These are phyloP conservation scores for Pedicia rivosa DNA, from an alignment of 2,888 invertebrate genomes.

Conservation along the genomic window DNA sequence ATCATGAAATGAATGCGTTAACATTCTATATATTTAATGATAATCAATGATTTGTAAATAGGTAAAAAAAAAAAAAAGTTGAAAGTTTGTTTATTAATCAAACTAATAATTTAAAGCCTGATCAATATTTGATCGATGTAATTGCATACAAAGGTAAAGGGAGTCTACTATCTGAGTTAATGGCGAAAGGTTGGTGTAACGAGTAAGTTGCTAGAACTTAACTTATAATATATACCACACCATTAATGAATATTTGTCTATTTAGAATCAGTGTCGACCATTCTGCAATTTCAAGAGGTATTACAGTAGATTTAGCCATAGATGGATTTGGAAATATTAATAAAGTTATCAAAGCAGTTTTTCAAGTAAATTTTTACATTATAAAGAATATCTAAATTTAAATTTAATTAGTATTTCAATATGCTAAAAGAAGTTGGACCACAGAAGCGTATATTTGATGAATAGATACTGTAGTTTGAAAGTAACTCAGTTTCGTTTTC, in stretches of 20 bases:
- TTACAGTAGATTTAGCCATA: conserved; percentile 79
- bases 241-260: neutral
- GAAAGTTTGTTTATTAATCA: conserved; percentile 41
- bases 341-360: conserved; percentile 68
- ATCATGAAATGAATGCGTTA: conserved; percentile 88
- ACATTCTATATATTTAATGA: conserved; percentile 32
- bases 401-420: conserved; percentile 75
- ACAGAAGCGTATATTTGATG: conserved; percentile 83
- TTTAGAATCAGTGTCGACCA: conserved; percentile 63
- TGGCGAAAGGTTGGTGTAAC: conserved; percentile 82
- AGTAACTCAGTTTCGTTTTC: conserved; percentile 71
- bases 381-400: too few relatives aligned
- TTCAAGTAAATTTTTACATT: too few relatives aligned
- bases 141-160: conserved; percentile 95
- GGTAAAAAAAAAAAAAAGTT: conserved; percentile 60
- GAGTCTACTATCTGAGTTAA: conserved; percentile 77
- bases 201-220: conserved; percentile 32
- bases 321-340: conserved; percentile 79
- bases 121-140: conserved; percentile 76
- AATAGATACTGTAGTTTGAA: conserved; percentile 70
- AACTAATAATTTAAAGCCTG: conserved; percentile 45
- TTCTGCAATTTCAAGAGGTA: conserved; percentile 63
- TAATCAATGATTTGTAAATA: conserved; percentile 64
- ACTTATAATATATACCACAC: neutral
- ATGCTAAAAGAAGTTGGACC: conserved; percentile 62